Evolutionary conservation across 2,113 vertebrate genomes (phyloP).

Genomic region (Sigmodon hispidus): DNA sequence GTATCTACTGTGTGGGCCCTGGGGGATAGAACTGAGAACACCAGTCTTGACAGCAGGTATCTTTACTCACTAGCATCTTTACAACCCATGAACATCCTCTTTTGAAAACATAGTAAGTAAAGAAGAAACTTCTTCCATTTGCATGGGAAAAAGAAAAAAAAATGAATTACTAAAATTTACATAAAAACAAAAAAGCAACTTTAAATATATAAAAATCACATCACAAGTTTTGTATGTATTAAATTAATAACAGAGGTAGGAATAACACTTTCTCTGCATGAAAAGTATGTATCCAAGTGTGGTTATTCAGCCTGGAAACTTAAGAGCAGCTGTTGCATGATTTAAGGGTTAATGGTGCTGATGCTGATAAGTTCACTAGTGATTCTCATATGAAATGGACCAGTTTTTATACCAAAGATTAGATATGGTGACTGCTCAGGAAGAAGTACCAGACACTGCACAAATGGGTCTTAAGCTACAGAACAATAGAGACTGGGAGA

Average conservation of each 20-base stretch:
- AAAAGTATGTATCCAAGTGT: not conserved
- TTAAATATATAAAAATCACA: constrained; percentile 3
- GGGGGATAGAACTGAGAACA: not conserved
- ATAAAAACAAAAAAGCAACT: not conserved
- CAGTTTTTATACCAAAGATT: constrained; percentile 9
- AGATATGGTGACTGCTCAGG: constrained; percentile 12
- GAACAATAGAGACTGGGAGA: not conserved
- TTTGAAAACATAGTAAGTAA: not conserved
- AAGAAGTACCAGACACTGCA: not conserved
- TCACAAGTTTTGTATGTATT: constrained; percentile 5
- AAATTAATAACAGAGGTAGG: not conserved
- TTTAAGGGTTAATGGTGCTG: not conserved
- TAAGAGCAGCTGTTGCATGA: not conserved
- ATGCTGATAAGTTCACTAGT: not conserved
- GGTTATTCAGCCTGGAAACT: not conserved
- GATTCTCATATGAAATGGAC: not conserved
- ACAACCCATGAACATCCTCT: not conserved
- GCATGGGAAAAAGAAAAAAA: not conserved
- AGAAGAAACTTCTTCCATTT: not conserved
- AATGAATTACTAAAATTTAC: not conserved
- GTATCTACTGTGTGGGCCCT: not conserved
- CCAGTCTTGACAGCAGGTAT: not conserved
- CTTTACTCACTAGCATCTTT: not conserved
- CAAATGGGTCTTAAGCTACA: not conserved
- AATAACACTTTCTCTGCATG: not conserved